Evolutionary conservation across 2,888 invertebrate species (phyloP).

Genomic region (Thecocarcelia acutangulata): DNA sequence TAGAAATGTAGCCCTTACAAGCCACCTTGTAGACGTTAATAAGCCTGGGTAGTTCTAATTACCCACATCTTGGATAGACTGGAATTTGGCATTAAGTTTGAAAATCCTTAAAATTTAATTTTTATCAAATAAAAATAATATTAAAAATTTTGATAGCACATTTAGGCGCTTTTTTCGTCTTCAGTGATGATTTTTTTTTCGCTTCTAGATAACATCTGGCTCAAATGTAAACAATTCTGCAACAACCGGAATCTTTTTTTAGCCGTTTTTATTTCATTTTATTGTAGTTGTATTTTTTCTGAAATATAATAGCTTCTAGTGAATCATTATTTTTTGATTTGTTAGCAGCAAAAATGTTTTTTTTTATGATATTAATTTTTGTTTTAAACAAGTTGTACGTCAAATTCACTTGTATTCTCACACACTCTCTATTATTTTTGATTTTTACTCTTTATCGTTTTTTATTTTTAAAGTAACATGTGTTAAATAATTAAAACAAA

Average conservation of each 20-base stretch:
- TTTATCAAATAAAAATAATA: no score
- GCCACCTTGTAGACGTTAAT: no score
- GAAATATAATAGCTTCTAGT: constrained; percentile 34
- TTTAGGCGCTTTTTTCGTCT: constrained; percentile 11
- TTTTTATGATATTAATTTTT: constrained; percentile 20
- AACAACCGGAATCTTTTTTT: constrained; percentile 38
- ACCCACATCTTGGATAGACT: no score
- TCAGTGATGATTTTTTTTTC: neutral
- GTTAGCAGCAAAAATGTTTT: constrained; percentile 30
- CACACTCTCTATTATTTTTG: constrained; percentile 21
- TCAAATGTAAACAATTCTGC: constrained; percentile 59
- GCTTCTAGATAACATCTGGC: constrained; percentile 51
- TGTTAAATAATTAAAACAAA: constrained; percentile 34
- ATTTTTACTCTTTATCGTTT: constrained; percentile 1
- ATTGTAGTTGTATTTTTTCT: no score
- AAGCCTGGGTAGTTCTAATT: no score
- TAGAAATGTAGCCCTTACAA: no score
- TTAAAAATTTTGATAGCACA: neutral
- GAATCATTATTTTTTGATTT: constrained; percentile 44
- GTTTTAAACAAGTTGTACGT: no score
- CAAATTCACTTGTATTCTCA: constrained; percentile 9
- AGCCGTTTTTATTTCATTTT: constrained; percentile 17
- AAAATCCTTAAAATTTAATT: no score
- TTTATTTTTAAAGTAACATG: constrained; percentile 51
- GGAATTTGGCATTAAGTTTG: no score